Evolutionary conservation across 2,113 vertebrate species (phyloP).

Genomic region (Furnarius figulus): DNA sequence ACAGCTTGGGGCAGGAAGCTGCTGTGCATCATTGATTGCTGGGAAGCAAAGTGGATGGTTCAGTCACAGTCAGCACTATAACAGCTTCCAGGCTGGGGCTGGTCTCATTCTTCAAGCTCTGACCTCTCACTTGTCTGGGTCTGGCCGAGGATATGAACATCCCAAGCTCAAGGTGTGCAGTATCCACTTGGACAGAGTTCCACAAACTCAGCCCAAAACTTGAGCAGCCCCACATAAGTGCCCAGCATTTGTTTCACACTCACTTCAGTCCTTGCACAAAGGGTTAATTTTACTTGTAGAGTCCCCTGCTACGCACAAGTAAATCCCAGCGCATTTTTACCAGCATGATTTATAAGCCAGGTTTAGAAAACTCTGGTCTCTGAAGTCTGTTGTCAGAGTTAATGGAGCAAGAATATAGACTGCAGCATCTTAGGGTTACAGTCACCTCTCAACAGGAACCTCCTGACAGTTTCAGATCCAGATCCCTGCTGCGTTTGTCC

Average conservation of each 20-base stretch:
- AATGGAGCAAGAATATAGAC: constrained; percentile 40
- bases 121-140: not conserved
- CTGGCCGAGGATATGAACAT: not conserved
- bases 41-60: not conserved
- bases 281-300: constrained; percentile 9
- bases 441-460: not conserved
- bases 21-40: not conserved
- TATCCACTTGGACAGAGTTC: not conserved
- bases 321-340: not conserved
- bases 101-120: not conserved
- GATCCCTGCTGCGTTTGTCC: not conserved
- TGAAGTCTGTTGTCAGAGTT: constrained; percentile 24
- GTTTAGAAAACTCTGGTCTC: constrained; percentile 13
- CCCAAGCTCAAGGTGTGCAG: not conserved
- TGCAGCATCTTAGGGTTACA: not conserved
- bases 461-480: not conserved
- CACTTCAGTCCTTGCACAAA: not conserved
- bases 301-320: not conserved
- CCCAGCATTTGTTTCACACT: not conserved
- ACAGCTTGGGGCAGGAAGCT: not conserved
- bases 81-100: not conserved
- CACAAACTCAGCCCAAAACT: not conserved
- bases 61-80: not conserved
- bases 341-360: not conserved
- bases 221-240: not conserved